These are phyloP conservation scores for Caenorhabditis imperialis DNA, from an alignment of 2,888 invertebrate genomes.

Conservation along the genomic window DNA sequence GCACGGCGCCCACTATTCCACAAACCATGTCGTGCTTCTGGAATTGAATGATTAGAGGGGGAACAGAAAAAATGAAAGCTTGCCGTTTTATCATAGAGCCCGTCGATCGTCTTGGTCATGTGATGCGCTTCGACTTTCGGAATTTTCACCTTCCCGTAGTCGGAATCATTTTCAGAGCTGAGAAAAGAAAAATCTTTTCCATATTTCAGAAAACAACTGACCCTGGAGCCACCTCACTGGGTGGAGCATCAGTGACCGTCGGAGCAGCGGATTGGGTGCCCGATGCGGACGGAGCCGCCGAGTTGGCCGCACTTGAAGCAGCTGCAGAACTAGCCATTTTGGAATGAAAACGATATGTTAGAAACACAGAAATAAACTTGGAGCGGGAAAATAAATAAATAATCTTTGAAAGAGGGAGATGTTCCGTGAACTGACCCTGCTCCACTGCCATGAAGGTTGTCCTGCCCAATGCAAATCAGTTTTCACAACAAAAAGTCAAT, in stretches of 20 bases:
- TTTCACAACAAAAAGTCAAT: constrained; percentile 3
- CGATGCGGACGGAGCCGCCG: not conserved
- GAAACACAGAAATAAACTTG: too few species aligned
- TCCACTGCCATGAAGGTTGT: not conserved
- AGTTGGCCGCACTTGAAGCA: not conserved
- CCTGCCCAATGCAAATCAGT: not conserved
- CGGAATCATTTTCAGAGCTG: not conserved
- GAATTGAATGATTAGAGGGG: not conserved
- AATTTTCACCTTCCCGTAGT: constrained; percentile 6
- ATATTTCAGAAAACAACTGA: too few species aligned
- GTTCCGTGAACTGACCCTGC: not conserved
- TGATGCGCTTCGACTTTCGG: not conserved
- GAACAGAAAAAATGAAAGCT: not conserved
- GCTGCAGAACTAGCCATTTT: not conserved
- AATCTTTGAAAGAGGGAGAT: too few species aligned
- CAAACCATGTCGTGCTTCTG: constrained; percentile 9
- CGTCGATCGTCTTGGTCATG: not conserved
- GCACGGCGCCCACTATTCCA: not conserved
- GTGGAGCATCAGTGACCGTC: too few species aligned
- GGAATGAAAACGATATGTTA: not conserved
- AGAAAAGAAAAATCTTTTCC: too few species aligned
- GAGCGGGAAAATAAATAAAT: too few species aligned
- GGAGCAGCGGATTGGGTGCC: not conserved
- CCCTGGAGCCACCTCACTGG: too few species aligned
- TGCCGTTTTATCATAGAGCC: not conserved